Percentiles rank a stretch among this genome's conserved stretches.
These are phyloP conservation scores for Byasa hedistus DNA, from an alignment of 2,888 invertebrate species.

Conservation along the genomic window DNA sequence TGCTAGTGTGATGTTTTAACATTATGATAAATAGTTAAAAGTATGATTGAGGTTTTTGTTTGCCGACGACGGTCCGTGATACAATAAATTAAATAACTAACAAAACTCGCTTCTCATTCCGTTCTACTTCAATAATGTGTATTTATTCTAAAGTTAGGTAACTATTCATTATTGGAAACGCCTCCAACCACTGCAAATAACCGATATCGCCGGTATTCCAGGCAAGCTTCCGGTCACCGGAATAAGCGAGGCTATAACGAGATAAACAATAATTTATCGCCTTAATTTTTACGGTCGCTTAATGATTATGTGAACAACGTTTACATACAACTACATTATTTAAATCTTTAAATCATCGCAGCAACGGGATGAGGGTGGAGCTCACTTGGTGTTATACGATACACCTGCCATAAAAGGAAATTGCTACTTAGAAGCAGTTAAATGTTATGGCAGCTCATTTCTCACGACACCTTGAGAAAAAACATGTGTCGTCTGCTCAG, in stretches of 20 bases:
- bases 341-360: too few relatives aligned
- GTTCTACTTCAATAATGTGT: constrained; percentile 2
- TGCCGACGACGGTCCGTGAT: not conserved
- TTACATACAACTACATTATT: too few relatives aligned
- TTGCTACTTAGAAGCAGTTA: too few relatives aligned
- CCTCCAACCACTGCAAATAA: constrained; percentile 22
- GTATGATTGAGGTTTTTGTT: not conserved
- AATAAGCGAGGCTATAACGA: constrained; percentile 12
- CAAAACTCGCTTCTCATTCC: not conserved
- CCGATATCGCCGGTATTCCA: constrained; percentile 10
- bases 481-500: too few relatives aligned
- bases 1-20: too few relatives aligned
- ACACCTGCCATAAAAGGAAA: too few relatives aligned
- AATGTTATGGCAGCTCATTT: too few relatives aligned
- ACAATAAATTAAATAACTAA: not conserved
- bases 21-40: not conserved
- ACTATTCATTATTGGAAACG: constrained; percentile 16
- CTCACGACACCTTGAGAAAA: too few relatives aligned
- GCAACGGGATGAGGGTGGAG: too few relatives aligned
- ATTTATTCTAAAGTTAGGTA: constrained; percentile 7
- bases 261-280: constrained; percentile 5
- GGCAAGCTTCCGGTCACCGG: constrained; percentile 20
- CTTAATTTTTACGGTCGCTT: not conserved
- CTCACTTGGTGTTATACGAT: too few relatives aligned
- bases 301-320: not conserved